Evolutionary conservation across 2,888 invertebrate species (phyloP).

Genomic region (Laspeyria flexula): DNA sequence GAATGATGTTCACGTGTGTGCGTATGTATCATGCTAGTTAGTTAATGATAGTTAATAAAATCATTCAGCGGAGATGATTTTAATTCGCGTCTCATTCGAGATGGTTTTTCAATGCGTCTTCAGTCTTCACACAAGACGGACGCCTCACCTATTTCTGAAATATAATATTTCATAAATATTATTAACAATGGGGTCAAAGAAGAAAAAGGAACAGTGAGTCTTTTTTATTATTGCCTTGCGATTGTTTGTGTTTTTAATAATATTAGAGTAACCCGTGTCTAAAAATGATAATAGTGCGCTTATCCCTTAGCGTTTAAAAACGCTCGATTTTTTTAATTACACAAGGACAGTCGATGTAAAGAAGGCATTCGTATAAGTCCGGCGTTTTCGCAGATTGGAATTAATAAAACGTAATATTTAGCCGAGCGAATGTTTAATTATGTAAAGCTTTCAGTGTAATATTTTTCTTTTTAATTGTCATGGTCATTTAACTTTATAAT

Average conservation of each 20-base stretch:
- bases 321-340: too few relatives aligned
- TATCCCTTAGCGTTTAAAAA: too few relatives aligned
- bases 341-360: too few relatives aligned
- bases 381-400: too few relatives aligned
- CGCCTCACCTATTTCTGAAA: neutral
- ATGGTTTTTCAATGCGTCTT: slow-evolving; percentile 6
- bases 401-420: too few relatives aligned
- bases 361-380: too few relatives aligned
- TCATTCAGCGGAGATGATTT: slow-evolving; percentile 6
- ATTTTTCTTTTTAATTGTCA: too few relatives aligned
- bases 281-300: too few relatives aligned
- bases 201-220: slow-evolving; percentile 45
- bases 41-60: slow-evolving; percentile 9
- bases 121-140: slow-evolving; percentile 3
- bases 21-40: neutral
- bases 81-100: neutral
- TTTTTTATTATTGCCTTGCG: slow-evolving; percentile 20
- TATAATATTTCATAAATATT: neutral
- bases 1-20: neutral
- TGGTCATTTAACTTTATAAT: too few relatives aligned
- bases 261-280: too few relatives aligned
- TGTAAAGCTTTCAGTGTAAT: too few relatives aligned
- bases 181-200: slow-evolving; percentile 38
- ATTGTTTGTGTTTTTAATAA: slow-evolving; percentile 9
- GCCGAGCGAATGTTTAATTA: too few relatives aligned